Percentiles rank a stretch among this genome's conserved stretches.
Evolutionary conservation across 2,113 vertebrate species (phyloP).

Genomic region (human (Homo sapiens)): GRCh38 chr6:147175501-147176000

Average conservation of each 20-base stretch:
- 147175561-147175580: background rate
- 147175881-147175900: background rate
- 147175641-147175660: background rate
- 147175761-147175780: background rate
- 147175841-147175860: background rate
- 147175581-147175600: background rate
- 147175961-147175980: background rate
- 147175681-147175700: too few species aligned
- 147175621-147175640: background rate
- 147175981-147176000: slow-evolving; percentile 27
- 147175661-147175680: background rate
- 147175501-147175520: background rate
- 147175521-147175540: background rate
- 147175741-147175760: background rate
- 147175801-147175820: background rate
- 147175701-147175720: background rate
- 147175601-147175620: background rate
- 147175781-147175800: background rate
- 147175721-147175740: background rate
- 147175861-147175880: background rate
- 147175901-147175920: background rate
- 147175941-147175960: slow-evolving; percentile 21
- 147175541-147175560: background rate
- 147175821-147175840: background rate
- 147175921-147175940: background rate